These are phyloP conservation scores for Calliphora vicina DNA, from an alignment of 1,140 invertebrate species.

Conservation along the genomic window DNA sequence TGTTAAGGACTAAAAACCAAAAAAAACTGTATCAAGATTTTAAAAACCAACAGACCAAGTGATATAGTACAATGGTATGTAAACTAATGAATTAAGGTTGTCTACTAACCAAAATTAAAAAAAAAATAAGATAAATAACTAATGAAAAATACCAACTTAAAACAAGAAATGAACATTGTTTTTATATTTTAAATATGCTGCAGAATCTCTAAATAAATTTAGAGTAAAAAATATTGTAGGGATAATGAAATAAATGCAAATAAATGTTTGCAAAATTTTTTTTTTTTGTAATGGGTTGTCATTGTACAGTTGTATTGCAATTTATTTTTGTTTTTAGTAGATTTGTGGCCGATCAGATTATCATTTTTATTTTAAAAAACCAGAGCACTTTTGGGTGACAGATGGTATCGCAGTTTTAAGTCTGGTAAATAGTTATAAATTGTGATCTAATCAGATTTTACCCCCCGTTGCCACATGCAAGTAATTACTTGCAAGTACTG, in stretches of 20 bases:
- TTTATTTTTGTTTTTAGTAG: neutral
- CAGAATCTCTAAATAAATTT: neutral
- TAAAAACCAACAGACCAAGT: conserved; percentile 17
- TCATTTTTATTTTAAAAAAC: neutral
- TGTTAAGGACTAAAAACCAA: neutral
- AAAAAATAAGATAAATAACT: neutral
- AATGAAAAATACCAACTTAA: neutral
- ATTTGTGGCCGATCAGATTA: neutral
- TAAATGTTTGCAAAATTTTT: too few species aligned
- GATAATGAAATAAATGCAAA: too few species aligned
- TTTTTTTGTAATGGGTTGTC: too few species aligned
- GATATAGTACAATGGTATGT: conserved; percentile 14
- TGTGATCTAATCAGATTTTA: too few species aligned
- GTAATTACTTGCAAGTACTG: too few species aligned
- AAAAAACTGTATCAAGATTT: neutral
- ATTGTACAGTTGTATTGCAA: neutral
- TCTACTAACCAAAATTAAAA: neutral
- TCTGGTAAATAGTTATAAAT: too few species aligned
- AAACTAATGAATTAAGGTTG: conserved; percentile 33
- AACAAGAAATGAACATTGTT: neutral
- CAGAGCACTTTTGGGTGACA: too few species aligned
- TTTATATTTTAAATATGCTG: neutral
- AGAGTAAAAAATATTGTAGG: neutral
- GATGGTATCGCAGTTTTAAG: too few species aligned
- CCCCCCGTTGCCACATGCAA: too few species aligned